These are phyloP conservation scores for Daktulosphaira vitifoliae DNA, from an alignment of 1,140 invertebrate species.

Conservation along the genomic window DNA sequence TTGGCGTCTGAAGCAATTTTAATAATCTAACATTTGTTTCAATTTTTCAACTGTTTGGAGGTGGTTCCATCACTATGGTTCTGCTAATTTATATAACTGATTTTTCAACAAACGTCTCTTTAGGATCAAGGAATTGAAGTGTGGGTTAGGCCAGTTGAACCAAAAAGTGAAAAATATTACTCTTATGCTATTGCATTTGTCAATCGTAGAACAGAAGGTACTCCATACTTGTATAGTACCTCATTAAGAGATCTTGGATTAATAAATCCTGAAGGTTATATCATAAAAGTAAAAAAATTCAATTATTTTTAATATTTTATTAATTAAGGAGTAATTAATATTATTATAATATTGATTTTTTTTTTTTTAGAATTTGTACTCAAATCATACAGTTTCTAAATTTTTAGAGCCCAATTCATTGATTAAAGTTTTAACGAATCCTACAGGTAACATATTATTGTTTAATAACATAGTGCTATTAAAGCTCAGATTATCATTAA, in stretches of 20 bases:
- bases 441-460: slow-evolving; percentile 34
- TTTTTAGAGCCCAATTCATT: slow-evolving; percentile 15
- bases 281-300: slow-evolving; percentile 58
- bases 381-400: too few species aligned
- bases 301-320: not conserved
- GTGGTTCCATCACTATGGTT: too few species aligned
- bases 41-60: too few species aligned
- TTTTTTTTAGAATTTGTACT: not conserved
- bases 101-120: too few species aligned
- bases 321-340: not conserved
- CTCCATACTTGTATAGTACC: slow-evolving; percentile 49
- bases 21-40: too few species aligned
- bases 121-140: slow-evolving; percentile 46
- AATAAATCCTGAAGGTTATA: slow-evolving; percentile 65
- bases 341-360: not conserved
- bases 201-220: slow-evolving; percentile 51
- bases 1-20: too few species aligned
- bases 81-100: too few species aligned
- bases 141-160: slow-evolving; percentile 46
- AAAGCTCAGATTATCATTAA: too few species aligned
- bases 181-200: slow-evolving; percentile 52
- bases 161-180: slow-evolving; percentile 42
- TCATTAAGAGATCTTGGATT: slow-evolving; percentile 63
- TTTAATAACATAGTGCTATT: too few species aligned
- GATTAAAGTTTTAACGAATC: slow-evolving; percentile 13